Evolutionary conservation across 1,140 invertebrate genomes (phyloP), one percentile per base, ranked within the genome.

Genomic region (Eciton burchellii): DNA sequence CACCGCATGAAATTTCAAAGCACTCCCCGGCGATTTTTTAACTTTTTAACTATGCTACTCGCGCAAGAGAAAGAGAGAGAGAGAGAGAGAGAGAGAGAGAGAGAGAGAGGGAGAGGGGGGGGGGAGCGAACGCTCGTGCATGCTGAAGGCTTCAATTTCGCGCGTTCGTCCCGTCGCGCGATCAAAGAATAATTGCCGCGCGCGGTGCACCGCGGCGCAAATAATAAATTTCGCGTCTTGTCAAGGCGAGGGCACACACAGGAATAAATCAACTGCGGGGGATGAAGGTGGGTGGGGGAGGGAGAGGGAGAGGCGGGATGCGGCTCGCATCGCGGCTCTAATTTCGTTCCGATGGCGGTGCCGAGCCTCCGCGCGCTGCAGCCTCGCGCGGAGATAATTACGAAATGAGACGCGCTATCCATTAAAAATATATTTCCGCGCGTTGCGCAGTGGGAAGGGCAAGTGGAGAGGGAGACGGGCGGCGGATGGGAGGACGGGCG

Each of bases 351-450:
- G 52, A 79, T 79, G 74, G 74, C 62, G 62, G 21, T 19, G 63
- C 35, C 3, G 29, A 19, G 24, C 49, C 72, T 54, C 35, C 65
- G 35, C 54, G 3, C 60, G 24, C 70, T 45, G 19, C 49, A 56
- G 41, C 43, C n/a, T 21, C 45, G 24, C 47, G 56, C 45, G 52
- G 74, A 82, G 56, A 72, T 79, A 79, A 79, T 79, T 79, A 70
- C 74, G 49, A 79, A 79, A 79, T 79, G 74, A 79, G 74, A 79
- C 70, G 74, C 74, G 49, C 74, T 41, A 79, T 79, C 63, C 49
- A 70, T 79, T 79, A 79, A 79, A 79, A 79, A 79, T 79, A 79
- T 79, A 79, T 79, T 79, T 79, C 74, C 29, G 74, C n/a, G n/a
- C n/a, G 49, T 54, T 43, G 62, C 35, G 74, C 74, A 16, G 52